Evolutionary conservation across 2,888 invertebrate species (phyloP).

Genomic region (Plagodis dolabraria): DNA sequence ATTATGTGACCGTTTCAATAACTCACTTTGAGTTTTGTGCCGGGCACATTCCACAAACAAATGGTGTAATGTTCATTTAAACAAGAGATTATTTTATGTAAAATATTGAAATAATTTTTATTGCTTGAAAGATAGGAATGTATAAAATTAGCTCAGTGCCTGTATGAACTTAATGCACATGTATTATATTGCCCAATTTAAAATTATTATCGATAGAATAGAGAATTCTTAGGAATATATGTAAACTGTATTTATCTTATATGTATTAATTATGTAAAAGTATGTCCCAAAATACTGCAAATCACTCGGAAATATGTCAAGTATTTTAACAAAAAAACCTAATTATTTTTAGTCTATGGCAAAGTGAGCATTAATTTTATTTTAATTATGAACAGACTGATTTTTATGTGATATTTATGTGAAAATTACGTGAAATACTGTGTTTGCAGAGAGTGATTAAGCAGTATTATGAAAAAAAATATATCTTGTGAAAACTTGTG

Average conservation of each 20-base stretch:
- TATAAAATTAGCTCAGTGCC: conserved; percentile 53
- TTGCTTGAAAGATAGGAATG: conserved; percentile 31
- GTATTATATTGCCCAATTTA: conserved; percentile 41
- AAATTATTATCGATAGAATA: conserved; percentile 25
- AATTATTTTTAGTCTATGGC: not conserved
- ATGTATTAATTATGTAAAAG: conserved; percentile 13
- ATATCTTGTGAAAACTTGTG: conserved; percentile 22
- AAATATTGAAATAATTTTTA: conserved; percentile 19
- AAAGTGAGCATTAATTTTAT: not conserved
- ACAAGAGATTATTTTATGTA: not conserved
- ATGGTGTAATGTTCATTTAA: no score
- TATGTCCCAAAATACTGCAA: conserved; percentile 19
- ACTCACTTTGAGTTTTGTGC: no score
- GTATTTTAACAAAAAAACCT: conserved; percentile 2
- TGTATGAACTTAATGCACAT: conserved; percentile 36
- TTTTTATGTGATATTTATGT: conserved; percentile 31
- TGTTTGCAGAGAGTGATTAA: conserved; percentile 15
- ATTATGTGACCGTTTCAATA: no score
- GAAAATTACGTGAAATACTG: not conserved
- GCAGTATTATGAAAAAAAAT: conserved; percentile 15
- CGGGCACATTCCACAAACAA: no score
- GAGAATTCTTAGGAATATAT: conserved; percentile 27
- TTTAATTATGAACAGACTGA: conserved; percentile 29
- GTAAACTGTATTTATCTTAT: conserved; percentile 31
- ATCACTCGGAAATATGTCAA: conserved; percentile 17